These are phyloP conservation scores for Regulus satrapa DNA, from an alignment of 2,113 vertebrate species.

Conservation along the genomic window DNA sequence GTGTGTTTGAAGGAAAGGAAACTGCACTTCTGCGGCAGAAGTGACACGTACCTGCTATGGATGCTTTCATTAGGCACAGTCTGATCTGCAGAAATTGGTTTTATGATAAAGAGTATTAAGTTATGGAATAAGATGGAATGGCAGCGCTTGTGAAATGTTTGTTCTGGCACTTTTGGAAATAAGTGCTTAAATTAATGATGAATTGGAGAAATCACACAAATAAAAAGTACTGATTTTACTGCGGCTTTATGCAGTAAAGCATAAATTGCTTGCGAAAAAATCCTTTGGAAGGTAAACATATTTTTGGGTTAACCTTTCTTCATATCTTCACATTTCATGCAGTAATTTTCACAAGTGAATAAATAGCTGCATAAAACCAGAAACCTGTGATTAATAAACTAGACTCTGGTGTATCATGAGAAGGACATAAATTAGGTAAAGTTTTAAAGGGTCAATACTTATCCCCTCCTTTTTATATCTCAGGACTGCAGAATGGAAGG, in stretches of 20 bases:
- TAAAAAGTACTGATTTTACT: not conserved
- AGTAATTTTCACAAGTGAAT: not conserved
- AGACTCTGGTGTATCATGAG: not conserved
- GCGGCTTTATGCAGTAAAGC: not conserved
- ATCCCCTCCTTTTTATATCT: not conserved
- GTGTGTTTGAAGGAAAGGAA: not conserved
- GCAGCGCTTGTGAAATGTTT: not conserved
- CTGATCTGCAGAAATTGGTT: not conserved
- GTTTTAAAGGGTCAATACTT: not conserved
- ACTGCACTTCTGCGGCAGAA: not conserved
- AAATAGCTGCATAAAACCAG: not conserved
- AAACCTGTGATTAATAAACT: not conserved
- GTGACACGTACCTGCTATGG: fast-evolving
- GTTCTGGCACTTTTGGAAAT: not conserved
- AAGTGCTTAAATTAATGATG: not conserved
- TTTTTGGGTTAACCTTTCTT: not conserved
- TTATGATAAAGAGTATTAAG: not conserved
- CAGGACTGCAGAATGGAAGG: not conserved
- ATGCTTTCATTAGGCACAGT: not conserved
- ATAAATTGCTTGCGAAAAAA: not conserved
- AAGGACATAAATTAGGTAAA: not conserved
- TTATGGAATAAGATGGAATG: fast-evolving
- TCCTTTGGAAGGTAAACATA: not conserved
- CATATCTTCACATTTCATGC: not conserved
- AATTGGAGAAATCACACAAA: not conserved